Percentiles rank a stretch among this genome's conserved stretches.
phyloP scores from a whole-genome alignment of 2,797 vertebrate species.

The Gorsachius magnificus region DNA sequence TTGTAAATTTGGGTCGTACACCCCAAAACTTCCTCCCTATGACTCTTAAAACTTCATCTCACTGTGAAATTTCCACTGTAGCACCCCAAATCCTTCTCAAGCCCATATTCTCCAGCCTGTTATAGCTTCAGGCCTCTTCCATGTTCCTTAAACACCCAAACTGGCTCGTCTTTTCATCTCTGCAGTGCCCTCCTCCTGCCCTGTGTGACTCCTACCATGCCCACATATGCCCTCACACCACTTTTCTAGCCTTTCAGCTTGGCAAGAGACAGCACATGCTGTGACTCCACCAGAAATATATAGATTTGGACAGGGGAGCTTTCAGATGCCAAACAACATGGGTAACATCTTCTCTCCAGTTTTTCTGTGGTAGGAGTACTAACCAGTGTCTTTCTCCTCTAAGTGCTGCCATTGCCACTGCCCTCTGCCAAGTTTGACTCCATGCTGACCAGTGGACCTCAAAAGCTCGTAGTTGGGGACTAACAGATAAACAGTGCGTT shows the following conservation, averaged over 20 bases:
- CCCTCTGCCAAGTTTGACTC: neutral
- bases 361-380: neutral
- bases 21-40: neutral
- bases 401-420: neutral
- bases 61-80: neutral
- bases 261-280: neutral
- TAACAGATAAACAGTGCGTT: neutral
- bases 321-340: neutral
- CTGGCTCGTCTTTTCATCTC: neutral
- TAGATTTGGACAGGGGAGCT: neutral
- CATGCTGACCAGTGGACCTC: neutral
- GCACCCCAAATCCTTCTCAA: neutral
- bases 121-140: neutral
- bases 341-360: neutral
- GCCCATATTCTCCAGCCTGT: neutral
- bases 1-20: neutral
- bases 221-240: neutral
- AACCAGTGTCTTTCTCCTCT: neutral
- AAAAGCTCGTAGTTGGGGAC: neutral
- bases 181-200: neutral
- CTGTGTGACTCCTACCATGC: neutral
- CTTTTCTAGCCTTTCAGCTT: neutral
- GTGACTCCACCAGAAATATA: neutral
- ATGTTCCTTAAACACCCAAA: neutral
- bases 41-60: neutral